Conservation (phyloP, 2,888 invertebrate genomes). For the Parnassius apollo region DNA sequence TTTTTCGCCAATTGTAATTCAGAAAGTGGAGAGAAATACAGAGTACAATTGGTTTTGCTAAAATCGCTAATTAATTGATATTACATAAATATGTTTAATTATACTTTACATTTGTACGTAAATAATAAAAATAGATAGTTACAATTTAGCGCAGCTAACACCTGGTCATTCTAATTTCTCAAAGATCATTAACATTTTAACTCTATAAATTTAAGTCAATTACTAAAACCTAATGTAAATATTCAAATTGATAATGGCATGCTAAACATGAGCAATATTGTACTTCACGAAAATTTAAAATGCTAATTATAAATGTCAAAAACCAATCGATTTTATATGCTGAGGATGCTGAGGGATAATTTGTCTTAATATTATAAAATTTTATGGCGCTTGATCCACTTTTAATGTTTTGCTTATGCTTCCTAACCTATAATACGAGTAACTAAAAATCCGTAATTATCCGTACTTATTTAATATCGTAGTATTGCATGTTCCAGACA, state of each 20-base stretch:
- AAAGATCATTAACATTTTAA: constrained; percentile 34
- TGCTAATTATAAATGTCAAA: constrained; percentile 13
- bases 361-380: constrained; percentile 1
- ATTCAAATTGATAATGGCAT: background rate
- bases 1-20: constrained; percentile 6
- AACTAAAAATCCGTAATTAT: constrained; percentile 8
- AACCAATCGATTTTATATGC: too few relatives aligned
- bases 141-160: constrained; percentile 47
- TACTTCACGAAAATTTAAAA: background rate
- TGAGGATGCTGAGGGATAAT: too few relatives aligned
- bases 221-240: background rate
- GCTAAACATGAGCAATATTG: background rate
- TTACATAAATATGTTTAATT: background rate
- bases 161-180: constrained; percentile 59
- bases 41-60: constrained; percentile 35
- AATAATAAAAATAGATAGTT: constrained; percentile 27
- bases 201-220: constrained; percentile 4
- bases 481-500: constrained; percentile 23
- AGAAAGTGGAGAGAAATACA: constrained; percentile 15
- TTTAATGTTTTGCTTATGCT: constrained; percentile 26
- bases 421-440: constrained; percentile 22
- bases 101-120: constrained; percentile 40
- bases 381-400: constrained; percentile 3
- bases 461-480: constrained; percentile 4
- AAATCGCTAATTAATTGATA: background rate